These are phyloP conservation scores for Desmodus rotundus DNA, from an alignment of 2,113 vertebrate genomes.

Conservation along the genomic window DNA sequence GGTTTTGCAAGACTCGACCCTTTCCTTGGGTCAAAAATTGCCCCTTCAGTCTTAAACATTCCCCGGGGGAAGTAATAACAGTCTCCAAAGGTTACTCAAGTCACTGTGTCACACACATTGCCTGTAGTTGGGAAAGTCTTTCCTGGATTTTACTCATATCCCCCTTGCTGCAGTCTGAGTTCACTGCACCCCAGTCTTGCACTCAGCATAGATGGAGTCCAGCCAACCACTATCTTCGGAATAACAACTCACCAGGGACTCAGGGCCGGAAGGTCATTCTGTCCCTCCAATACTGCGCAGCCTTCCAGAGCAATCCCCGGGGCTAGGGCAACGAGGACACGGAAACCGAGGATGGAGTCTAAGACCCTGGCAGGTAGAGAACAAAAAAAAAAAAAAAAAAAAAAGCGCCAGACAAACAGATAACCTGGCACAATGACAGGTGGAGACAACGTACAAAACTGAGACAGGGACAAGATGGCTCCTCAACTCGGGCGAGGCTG, in stretches of 20 bases:
- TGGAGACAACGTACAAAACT: background rate
- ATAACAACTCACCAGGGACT: conserved; percentile 57
- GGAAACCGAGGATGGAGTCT: background rate
- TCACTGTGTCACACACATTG: background rate
- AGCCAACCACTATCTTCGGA: conserved; percentile 44
- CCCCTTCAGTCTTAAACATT: background rate
- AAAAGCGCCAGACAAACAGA: background rate
- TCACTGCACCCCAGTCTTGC: background rate
- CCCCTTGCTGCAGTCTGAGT: conserved; percentile 57
- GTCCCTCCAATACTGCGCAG: conserved; percentile 46
- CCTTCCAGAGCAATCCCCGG: background rate
- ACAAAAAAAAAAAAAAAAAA: background rate
- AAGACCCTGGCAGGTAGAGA: background rate
- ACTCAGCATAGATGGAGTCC: conserved; percentile 35
- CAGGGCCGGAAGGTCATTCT: conserved; percentile 64
- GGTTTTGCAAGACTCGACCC: background rate
- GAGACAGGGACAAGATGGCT: conserved; percentile 63
- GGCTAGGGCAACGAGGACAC: background rate
- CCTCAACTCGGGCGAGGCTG: background rate
- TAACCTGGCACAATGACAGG: background rate
- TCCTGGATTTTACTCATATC: background rate
- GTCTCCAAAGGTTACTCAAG: background rate
- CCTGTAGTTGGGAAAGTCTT: background rate
- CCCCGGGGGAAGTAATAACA: background rate
- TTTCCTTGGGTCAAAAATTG: background rate